Conservation (phyloP, 2,797 vertebrate genomes). For the Semaprochilodus insignis region DNA sequence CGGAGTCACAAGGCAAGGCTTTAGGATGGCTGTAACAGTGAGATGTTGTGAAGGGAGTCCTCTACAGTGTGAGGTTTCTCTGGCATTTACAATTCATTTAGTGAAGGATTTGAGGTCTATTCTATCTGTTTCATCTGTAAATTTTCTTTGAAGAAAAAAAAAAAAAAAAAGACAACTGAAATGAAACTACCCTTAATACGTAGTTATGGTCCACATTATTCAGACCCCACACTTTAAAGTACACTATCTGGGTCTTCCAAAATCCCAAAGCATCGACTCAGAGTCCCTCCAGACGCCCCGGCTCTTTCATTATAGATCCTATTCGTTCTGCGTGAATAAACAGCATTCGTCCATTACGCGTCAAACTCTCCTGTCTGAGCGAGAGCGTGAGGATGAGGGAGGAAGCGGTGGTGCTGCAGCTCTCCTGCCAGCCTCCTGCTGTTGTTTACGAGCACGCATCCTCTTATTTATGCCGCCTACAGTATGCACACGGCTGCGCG, state of each 20-base stretch:
- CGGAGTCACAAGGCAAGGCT: background rate
- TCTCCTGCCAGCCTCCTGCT: slow-evolving; percentile 20
- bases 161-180: background rate
- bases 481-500: background rate
- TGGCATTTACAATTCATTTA: no score
- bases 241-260: background rate
- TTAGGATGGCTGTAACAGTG: background rate
- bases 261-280: slow-evolving; percentile 44
- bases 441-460: slow-evolving; percentile 40
- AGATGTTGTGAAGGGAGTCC: background rate
- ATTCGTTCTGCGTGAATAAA: background rate
- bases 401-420: background rate
- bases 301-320: slow-evolving; percentile 63
- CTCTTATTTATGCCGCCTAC: slow-evolving; percentile 23
- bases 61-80: background rate
- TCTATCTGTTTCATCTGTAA: background rate
- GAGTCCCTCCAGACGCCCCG: slow-evolving; percentile 43
- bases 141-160: background rate
- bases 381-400: slow-evolving; percentile 16
- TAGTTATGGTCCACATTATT: background rate
- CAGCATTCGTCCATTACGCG: slow-evolving; percentile 7
- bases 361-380: slow-evolving; percentile 28
- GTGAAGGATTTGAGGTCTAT: no score
- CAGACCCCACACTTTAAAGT: no score
- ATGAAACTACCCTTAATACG: background rate